Conservation (phyloP, 35 echinoderm and acorn worm species). For the Heliocidaris erythrogramma region DNA sequence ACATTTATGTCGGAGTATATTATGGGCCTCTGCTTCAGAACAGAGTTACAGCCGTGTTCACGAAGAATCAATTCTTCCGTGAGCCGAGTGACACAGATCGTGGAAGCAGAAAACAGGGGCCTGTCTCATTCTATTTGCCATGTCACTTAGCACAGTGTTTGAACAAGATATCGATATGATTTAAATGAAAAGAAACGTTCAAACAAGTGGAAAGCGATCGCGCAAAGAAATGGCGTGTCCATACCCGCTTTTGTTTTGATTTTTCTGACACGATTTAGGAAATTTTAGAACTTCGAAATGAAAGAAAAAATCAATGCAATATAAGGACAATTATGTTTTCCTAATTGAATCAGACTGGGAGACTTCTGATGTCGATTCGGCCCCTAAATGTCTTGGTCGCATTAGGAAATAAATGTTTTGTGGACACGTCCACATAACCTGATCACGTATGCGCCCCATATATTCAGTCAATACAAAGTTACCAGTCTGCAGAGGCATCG, state of each 20-base stretch:
- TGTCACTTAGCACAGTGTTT: background rate
- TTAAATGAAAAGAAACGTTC: background rate
- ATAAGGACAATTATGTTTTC: too few species aligned
- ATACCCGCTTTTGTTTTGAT: background rate
- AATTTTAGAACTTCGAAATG: background rate
- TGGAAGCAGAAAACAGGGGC: background rate
- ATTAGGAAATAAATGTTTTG: background rate
- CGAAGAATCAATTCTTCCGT: background rate
- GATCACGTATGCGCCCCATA: background rate
- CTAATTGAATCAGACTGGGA: too few species aligned
- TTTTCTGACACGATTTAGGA: background rate
- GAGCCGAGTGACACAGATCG: background rate
- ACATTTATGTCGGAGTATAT: background rate
- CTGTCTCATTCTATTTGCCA: background rate
- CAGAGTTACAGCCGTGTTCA: background rate
- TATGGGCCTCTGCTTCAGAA: background rate
- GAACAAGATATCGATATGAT: slow-evolving; percentile 18
- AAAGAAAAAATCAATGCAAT: too few species aligned
- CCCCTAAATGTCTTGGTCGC: background rate
- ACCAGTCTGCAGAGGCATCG: background rate
- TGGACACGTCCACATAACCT: background rate
- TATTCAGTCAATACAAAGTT: background rate
- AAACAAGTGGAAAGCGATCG: slow-evolving; percentile 14
- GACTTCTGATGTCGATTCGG: too few species aligned
- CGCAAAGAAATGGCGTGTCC: background rate